phyloP scores from a whole-genome alignment of 1,140 invertebrate species.

The Cydia pomonella region DNA sequence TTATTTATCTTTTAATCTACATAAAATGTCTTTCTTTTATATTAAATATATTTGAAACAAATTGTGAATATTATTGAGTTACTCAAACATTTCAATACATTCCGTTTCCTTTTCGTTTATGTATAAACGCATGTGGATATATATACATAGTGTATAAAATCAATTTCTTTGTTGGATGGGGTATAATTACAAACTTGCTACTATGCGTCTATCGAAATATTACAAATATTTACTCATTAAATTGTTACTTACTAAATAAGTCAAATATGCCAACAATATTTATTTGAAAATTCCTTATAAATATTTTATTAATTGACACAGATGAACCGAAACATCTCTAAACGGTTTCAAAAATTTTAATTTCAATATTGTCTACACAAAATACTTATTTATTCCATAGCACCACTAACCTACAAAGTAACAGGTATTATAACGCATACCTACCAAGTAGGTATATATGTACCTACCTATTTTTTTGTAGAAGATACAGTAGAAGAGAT shows the following conservation, averaged over 20 bases:
- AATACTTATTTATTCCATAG: constrained; percentile 71
- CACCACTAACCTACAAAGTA: constrained; percentile 65
- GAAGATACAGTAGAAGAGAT: neutral
- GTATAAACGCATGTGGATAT: too few species aligned
- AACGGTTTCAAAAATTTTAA: constrained; percentile 66
- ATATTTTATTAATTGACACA: constrained; percentile 29
- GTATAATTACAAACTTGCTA: neutral
- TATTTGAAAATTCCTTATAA: neutral
- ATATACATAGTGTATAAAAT: too few species aligned
- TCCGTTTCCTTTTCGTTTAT: neutral
- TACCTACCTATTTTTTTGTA: neutral
- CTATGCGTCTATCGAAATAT: constrained; percentile 34
- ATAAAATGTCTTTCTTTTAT: neutral
- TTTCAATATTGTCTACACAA: constrained; percentile 76
- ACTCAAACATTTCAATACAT: neutral
- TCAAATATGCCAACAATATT: neutral
- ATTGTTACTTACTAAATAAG: constrained; percentile 27
- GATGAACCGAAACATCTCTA: constrained; percentile 65
- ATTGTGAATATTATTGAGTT: neutral
- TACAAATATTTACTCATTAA: constrained; percentile 44
- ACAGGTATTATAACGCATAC: neutral
- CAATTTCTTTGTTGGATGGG: too few species aligned
- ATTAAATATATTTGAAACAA: neutral
- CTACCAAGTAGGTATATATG: neutral
- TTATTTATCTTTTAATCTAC: neutral